Percentiles rank a stretch among this genome's conserved stretches.
These are phyloP conservation scores for Pangasianodon hypophthalmus DNA, from an alignment of 2,113 vertebrate genomes.

Conservation along the genomic window DNA sequence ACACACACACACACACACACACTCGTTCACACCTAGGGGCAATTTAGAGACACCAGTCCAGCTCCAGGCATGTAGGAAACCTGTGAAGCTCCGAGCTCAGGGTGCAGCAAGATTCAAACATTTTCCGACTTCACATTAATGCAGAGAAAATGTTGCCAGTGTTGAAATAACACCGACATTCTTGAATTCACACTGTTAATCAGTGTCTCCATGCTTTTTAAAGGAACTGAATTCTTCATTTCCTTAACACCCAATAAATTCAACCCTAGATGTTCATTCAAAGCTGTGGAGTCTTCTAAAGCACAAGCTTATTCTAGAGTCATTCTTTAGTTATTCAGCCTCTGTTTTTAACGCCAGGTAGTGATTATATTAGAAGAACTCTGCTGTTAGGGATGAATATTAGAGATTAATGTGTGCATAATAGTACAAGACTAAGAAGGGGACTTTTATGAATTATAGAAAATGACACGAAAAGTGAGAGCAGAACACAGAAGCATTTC, in stretches of 20 bases:
- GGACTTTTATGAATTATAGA: background rate
- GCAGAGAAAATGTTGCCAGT: background rate
- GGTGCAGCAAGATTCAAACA: background rate
- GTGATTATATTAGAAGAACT: background rate
- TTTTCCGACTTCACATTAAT: background rate
- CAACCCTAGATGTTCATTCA: background rate
- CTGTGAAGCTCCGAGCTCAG: background rate
- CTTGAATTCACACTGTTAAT: background rate
- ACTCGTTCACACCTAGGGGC: background rate
- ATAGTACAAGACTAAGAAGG: too few species aligned
- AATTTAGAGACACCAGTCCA: background rate
- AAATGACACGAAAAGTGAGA: background rate
- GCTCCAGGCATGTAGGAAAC: background rate
- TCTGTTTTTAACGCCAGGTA: background rate
- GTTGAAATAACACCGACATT: background rate
- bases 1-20: background rate
- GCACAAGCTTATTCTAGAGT: background rate
- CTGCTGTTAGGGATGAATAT: background rate
- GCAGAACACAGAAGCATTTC: background rate
- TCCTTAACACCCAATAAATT: background rate
- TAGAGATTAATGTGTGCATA: background rate
- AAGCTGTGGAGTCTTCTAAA: background rate
- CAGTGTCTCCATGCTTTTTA: background rate
- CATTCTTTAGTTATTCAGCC: background rate
- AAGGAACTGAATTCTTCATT: too few species aligned